Evolutionary conservation across 2,888 invertebrate species (phyloP), one percentile per base, ranked within the genome.

Genomic region (Exephanes ischioxanthus): DNA sequence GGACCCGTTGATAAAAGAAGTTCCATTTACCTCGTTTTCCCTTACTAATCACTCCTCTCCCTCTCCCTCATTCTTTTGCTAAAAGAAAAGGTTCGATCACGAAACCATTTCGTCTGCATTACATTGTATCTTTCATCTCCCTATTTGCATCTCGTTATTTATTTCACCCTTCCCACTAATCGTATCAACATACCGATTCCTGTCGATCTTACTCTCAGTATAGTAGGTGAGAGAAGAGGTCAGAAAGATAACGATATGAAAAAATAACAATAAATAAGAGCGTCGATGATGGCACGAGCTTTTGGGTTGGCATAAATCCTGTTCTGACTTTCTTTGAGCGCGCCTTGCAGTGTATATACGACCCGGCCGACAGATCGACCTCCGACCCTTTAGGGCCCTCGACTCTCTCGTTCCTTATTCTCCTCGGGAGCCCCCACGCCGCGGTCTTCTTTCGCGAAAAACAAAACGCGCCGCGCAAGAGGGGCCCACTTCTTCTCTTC

Each of bases 321-420:
- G 58, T 67, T 67, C 45, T 14, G 45, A 11, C 53, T 63, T 41
- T 41, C 58, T 58, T 16, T 71, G 37, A 16, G 81, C 67, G 81
- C 67, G 75, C 79, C 75, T 78, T 58, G 30, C 33, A 48, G 67
- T 63, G 53, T 75, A 63, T 83, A 68, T 53, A 80, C 77, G 83
- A 82, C 75, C 63, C 66, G 85, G 55, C 85, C 88, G 84, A 80
- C 90, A 88, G 89, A 91, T 90, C 91, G 91, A 93, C 93, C 93
- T 93, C 87, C 90, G 93, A 93, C 93, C 93, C 90, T 90, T 90
- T 86, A 87, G 90, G 90, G 87, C 86, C 87, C 86, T 80, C 79
- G 76, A 84, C 84, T 80, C 72, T 83, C 87, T 86, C 83, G 85
- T 88, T 90, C 86, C 86, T 85, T 87, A 83, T 84, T 87, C 84